Base-by-base conservation (phyloP, 2,113 vertebrate species). In the Epinephelus moara region DNA sequence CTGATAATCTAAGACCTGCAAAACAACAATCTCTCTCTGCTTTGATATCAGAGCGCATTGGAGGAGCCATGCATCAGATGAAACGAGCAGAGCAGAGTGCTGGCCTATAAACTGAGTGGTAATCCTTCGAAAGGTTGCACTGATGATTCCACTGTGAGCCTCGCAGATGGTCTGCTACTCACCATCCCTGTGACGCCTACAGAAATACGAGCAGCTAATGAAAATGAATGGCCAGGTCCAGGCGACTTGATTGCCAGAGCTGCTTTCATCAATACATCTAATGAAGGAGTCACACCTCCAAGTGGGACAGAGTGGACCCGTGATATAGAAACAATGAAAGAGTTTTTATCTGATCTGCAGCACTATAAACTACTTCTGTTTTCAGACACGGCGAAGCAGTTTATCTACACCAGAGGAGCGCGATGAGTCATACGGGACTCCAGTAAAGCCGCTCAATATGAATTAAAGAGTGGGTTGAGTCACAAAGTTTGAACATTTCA, bases 221-320 rank as follows among this genome's bases (percentile, higher is more conserved):
- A 94, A 86, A 95, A 94, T 81, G 85, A 93, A 95, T 85, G 85
- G 71, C 79, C 63, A 23, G 70, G 62, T 81, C 81, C 52, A 45
- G 75, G 88, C 40, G 19, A 73, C 78, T 64, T 89, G 87, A 94
- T 89, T 93, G 91, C 89, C 75, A 82, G 87, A 85, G 82, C 68
- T 78, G 73, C 84, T 92, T 87, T 93, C 57, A 88, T 94, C 88
- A 75, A 92, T 92, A 88, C 59, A 64, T 71, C 78, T 61, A 90
- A 92, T 88, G 88, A 86, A 85, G 60, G 76, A 88, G 84, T 75
- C 74, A 62, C 70, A 79, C 53, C 81, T 75, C 69, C 64, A 67
- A 18, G 60, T 82, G 37, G 66, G 78, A 27, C 61, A 79, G 75
- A 85, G 82, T 86, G 66, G 57, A 77, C 50, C n/a, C 4, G 17